Evolutionary conservation across 1,140 invertebrate species (phyloP).

Genomic region (Pissodes strobi): DNA sequence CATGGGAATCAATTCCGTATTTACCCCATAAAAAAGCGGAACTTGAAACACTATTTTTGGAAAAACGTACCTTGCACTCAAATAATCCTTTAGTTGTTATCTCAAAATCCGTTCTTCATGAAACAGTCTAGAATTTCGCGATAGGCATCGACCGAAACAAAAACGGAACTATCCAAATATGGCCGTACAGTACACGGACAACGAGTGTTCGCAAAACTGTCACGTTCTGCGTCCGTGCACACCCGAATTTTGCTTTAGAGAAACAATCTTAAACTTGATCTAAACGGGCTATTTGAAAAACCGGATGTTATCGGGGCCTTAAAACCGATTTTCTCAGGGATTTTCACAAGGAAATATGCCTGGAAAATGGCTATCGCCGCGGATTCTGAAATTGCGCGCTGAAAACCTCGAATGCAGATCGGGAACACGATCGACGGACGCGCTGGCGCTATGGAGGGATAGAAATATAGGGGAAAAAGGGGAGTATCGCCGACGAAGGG

Average conservation of each 20-base stretch:
- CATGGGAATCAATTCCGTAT: too few relatives aligned
- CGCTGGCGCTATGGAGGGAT: not conserved
- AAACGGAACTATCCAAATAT: slow-evolving; percentile 32
- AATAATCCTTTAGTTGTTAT: too few relatives aligned
- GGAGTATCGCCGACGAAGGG: not conserved
- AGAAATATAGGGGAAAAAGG: not conserved
- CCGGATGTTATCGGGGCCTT: not conserved
- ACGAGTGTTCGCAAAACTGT: slow-evolving; percentile 15
- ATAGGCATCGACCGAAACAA: slow-evolving; percentile 14
- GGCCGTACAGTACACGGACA: slow-evolving; percentile 30
- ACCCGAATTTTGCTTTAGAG: not conserved
- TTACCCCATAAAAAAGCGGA: not conserved
- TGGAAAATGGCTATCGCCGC: slow-evolving; percentile 29
- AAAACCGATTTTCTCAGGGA: not conserved
- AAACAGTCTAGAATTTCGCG: not conserved
- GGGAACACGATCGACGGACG: slow-evolving; percentile 18
- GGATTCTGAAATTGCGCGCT: slow-evolving; percentile 27
- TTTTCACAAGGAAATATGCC: slow-evolving; percentile 25
- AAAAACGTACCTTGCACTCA: slow-evolving; percentile 6
- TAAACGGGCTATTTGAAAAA: not conserved
- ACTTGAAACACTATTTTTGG: not conserved
- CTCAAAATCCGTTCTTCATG: not conserved
- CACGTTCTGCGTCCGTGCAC: not conserved
- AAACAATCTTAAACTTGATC: not conserved
- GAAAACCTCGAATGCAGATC: slow-evolving; percentile 11